Percentiles rank a stretch among this genome's conserved stretches.
Conservation (phyloP, 2,113 vertebrate species). For the Prionailurus viverrinus region DNA sequence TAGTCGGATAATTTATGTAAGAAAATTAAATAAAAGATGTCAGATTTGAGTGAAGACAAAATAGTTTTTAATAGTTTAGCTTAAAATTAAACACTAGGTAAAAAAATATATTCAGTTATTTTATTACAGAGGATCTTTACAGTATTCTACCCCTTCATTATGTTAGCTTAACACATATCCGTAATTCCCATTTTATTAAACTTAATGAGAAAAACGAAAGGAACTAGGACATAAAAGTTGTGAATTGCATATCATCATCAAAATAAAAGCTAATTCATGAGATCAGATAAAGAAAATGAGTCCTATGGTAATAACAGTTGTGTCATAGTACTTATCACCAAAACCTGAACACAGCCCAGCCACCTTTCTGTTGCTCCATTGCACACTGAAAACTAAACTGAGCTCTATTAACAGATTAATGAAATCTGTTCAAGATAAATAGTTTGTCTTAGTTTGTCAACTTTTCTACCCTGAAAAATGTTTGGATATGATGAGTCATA, state of each 20-base stretch:
- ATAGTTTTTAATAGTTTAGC: not conserved
- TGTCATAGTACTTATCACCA: not conserved
- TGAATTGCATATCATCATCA: not conserved
- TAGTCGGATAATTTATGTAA: not conserved
- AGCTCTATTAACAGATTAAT: not conserved
- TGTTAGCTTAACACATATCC: not conserved
- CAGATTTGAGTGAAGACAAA: not conserved
- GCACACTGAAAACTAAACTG: not conserved
- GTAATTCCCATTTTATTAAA: not conserved
- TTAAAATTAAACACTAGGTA: constrained; percentile 26
- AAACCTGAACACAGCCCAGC: not conserved
- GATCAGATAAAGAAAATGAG: not conserved
- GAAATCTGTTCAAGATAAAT: not conserved
- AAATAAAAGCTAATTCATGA: not conserved
- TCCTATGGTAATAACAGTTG: not conserved
- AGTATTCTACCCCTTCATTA: not conserved
- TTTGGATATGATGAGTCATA: not conserved
- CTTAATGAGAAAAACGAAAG: not conserved
- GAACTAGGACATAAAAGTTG: not conserved
- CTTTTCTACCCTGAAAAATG: not conserved
- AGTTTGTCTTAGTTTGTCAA: not conserved
- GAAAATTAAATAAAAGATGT: not conserved
- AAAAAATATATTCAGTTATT: not conserved
- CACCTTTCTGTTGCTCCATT: not conserved
- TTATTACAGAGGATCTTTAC: not conserved